Conservation (phyloP, 2,113 vertebrate genomes). For the Vidua chalybeata region DNA sequence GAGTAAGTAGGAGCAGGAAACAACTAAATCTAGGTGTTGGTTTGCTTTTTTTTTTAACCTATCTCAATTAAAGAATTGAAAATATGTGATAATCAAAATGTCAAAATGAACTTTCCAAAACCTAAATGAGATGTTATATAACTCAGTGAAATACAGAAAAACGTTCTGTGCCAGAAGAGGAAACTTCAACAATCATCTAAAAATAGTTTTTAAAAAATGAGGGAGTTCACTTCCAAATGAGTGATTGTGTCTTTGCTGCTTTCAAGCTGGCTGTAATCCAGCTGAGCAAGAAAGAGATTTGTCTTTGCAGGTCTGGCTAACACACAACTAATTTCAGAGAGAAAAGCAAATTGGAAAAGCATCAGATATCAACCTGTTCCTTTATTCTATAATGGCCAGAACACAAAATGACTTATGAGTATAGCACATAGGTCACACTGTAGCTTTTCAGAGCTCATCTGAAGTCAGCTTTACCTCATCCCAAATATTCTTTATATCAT, state of each 20-base stretch:
- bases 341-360: constrained; percentile 2
- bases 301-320: not conserved
- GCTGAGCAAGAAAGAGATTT: not conserved
- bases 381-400: not conserved
- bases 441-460: not conserved
- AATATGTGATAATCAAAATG: not conserved
- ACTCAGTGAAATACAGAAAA: not conserved
- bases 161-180: not conserved
- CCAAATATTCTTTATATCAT: not conserved
- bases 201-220: constrained; percentile 1
- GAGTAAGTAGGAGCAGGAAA: not conserved
- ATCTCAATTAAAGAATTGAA: not conserved
- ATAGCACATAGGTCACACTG: not conserved
- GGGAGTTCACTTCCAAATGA: not conserved
- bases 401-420: not conserved
- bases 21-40: not conserved
- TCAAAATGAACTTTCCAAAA: not conserved
- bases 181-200: not conserved
- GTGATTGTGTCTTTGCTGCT: not conserved
- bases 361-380: not conserved
- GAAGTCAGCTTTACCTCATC: not conserved
- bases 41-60: not conserved
- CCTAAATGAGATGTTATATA: not conserved
- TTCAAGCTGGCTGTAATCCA: not conserved
- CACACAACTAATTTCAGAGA: not conserved